Conservation (phyloP, 2,113 vertebrate species). For the Barnardius zonarius region DNA sequence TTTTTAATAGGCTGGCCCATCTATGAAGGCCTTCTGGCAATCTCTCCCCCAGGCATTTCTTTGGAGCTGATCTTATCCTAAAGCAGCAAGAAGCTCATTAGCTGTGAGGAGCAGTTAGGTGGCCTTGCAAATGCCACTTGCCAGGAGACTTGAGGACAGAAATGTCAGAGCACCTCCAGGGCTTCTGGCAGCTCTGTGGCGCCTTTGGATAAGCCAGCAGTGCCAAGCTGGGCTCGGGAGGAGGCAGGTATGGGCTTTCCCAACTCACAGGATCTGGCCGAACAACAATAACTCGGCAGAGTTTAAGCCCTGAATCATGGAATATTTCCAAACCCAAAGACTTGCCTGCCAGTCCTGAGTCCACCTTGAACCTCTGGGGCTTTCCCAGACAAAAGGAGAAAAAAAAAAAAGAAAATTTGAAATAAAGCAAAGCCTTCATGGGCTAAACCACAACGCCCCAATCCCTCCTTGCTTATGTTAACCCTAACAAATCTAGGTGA, state of each 20-base stretch:
- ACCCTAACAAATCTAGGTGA: background rate
- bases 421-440: background rate
- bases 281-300: background rate
- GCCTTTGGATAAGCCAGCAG: background rate
- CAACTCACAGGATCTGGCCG: accelerated
- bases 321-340: background rate
- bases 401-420: background rate
- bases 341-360: background rate
- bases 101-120: background rate
- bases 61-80: background rate
- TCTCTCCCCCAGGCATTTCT: background rate
- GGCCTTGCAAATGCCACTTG: background rate
- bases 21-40: background rate
- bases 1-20: background rate
- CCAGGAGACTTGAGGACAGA: background rate
- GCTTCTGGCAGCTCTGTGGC: background rate
- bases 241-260: background rate
- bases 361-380: background rate
- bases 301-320: background rate
- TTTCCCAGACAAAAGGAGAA: background rate
- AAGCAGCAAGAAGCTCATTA: background rate
- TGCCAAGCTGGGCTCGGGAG: background rate
- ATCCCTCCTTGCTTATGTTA: background rate
- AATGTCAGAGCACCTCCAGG: background rate
- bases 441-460: background rate